Evolutionary conservation across 2,797 vertebrate species (phyloP).

Genomic region (Numenius phaeopus): DNA sequence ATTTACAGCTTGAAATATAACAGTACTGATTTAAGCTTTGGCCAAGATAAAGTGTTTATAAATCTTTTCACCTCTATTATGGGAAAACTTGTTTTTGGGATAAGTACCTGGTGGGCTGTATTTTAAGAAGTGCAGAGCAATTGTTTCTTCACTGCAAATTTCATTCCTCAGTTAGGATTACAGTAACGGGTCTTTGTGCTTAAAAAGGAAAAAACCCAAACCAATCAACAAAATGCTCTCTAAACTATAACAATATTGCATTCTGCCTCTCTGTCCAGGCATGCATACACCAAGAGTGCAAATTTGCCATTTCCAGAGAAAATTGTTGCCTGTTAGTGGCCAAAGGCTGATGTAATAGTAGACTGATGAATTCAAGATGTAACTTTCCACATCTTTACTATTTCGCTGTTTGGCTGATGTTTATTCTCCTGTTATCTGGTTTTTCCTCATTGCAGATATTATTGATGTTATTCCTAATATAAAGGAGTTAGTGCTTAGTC

Average conservation of each 20-base stretch:
- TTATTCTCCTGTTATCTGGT: not conserved
- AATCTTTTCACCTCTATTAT: constrained; percentile 2
- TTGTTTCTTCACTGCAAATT: not conserved
- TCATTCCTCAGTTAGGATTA: not conserved
- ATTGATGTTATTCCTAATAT: not conserved
- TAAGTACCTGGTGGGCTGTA: not conserved
- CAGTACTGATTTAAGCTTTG: not conserved
- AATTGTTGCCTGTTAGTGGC: not conserved
- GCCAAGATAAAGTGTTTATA: not conserved
- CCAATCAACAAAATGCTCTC: not conserved
- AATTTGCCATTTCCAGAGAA: constrained; percentile 25
- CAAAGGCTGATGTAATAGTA: not conserved
- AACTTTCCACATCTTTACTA: not conserved
- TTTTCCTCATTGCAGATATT: not conserved
- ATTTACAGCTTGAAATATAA: constrained; percentile 7
- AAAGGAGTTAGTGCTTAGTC: not conserved
- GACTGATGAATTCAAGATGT: constrained; percentile 12
- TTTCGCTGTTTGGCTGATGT: not conserved
- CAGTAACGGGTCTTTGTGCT: not conserved
- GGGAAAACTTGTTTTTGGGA: not conserved
- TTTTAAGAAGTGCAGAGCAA: not conserved
- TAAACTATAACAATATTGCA: not conserved
- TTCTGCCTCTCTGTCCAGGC: not conserved
- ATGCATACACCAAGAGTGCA: not conserved
- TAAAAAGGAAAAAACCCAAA: not conserved